Evolutionary conservation across 2,113 vertebrate species (phyloP).

Genomic region (Pipra filicauda): DNA sequence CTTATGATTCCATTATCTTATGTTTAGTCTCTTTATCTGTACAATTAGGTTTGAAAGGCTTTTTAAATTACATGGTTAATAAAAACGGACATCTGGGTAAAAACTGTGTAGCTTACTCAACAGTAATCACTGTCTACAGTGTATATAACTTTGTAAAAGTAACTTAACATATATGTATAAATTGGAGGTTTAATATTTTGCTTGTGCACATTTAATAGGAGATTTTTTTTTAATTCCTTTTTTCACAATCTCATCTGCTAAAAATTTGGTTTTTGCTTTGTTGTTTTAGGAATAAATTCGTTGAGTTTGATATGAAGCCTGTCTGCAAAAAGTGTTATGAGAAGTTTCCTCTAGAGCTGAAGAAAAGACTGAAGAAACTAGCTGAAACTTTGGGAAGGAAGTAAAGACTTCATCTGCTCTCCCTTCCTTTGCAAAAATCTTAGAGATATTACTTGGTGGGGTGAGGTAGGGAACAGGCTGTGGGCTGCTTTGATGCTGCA

Average conservation of each 20-base stretch:
- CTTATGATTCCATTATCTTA: not conserved
- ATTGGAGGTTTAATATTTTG: not conserved
- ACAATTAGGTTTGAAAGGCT: not conserved
- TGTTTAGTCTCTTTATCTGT: not conserved
- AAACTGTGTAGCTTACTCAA: not conserved
- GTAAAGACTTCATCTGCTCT: slow-evolving; percentile 64
- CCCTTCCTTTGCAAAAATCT: slow-evolving; percentile 33
- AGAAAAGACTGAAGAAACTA: slow-evolving; percentile 98
- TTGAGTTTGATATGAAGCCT: slow-evolving; percentile 99
- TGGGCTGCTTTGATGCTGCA: slow-evolving; percentile 16
- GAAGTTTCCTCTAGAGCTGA: slow-evolving; percentile 97
- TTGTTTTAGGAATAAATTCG: slow-evolving; percentile 94
- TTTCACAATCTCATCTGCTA: not conserved
- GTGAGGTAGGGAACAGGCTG: not conserved
- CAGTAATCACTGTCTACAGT: not conserved
- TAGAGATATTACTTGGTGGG: not conserved
- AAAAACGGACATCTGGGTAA: not conserved
- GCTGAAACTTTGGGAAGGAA: slow-evolving; percentile 92
- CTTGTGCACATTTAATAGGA: not conserved
- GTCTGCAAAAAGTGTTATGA: slow-evolving; percentile 99
- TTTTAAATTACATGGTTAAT: not conserved
- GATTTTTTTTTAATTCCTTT: not conserved
- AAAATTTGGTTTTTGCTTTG: slow-evolving; percentile 6
- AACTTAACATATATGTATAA: not conserved
- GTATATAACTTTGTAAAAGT: not conserved